Evolutionary conservation across 2,888 invertebrate species (phyloP).

Genomic region (Sinhomidia bicolor): DNA sequence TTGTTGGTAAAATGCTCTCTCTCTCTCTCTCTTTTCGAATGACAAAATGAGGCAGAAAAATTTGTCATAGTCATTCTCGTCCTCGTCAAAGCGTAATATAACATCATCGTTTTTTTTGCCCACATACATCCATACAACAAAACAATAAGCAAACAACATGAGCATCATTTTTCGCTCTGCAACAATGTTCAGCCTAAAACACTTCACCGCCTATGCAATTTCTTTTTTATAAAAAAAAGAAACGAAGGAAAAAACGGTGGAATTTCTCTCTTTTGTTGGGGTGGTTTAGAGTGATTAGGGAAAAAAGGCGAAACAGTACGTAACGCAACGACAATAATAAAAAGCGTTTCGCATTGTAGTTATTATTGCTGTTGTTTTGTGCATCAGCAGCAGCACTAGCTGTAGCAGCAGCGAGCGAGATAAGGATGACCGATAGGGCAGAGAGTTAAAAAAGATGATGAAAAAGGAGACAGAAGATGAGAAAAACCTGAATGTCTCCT

Average conservation of each 20-base stretch:
- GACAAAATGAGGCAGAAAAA: conserved; percentile 28
- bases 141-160: conserved; percentile 25
- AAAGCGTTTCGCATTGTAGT: conserved; percentile 39
- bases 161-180: conserved; percentile 18
- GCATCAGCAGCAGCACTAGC: no score
- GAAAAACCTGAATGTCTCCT: conserved; percentile 68
- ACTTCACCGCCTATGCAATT: conserved; percentile 46
- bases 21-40: background rate
- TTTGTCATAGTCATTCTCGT: conserved; percentile 45
- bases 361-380: conserved; percentile 33
- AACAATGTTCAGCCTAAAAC: conserved; percentile 22
- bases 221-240: background rate
- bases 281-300: background rate
- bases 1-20: background rate
- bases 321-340: conserved; percentile 10
- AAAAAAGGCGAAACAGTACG: background rate
- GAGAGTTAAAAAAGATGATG: conserved; percentile 43
- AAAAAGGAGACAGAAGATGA: conserved; percentile 64
- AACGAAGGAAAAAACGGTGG: no score
- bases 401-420: background rate
- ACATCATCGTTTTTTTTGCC: conserved; percentile 42
- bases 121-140: conserved; percentile 26
- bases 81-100: background rate
- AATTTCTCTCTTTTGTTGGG: background rate
- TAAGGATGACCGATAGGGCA: conserved; percentile 62